These are phyloP conservation scores for Anabas testudineus DNA, from an alignment of 2,797 vertebrate genomes.

Conservation along the genomic window DNA sequence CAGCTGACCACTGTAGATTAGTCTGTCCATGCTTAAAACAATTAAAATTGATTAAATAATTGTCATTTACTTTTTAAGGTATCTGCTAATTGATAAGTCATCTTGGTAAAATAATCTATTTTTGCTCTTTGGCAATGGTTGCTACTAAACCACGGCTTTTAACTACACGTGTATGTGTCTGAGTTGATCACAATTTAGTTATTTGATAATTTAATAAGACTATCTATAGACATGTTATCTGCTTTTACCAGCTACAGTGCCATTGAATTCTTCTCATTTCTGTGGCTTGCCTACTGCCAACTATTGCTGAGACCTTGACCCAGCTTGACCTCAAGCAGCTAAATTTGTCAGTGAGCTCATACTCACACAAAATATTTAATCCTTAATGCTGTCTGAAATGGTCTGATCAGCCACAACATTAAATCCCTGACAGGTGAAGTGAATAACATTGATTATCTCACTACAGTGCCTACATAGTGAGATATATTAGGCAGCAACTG, in stretches of 20 bases:
- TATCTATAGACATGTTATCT: neutral
- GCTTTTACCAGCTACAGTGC: neutral
- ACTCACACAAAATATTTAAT: conserved; percentile 37
- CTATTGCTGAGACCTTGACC: conserved; percentile 66
- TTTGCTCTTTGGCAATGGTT: neutral
- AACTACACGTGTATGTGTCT: neutral
- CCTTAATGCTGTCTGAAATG: conserved; percentile 23
- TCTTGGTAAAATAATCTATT: neutral
- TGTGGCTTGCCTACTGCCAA: conserved; percentile 27
- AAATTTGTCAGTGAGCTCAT: conserved; percentile 66
- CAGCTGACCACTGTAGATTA: neutral
- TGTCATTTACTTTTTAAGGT: too few relatives aligned
- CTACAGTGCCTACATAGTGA: too few relatives aligned
- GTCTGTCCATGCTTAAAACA: neutral
- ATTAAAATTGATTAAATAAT: too few relatives aligned
- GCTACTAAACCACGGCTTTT: neutral
- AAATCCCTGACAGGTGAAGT: too few relatives aligned
- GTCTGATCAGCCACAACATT: neutral
- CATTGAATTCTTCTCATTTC: conserved; percentile 48
- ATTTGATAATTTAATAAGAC: conserved; percentile 11
- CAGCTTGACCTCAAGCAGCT: conserved; percentile 51
- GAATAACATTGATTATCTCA: too few relatives aligned
- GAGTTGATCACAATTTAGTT: neutral
- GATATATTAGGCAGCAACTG: too few relatives aligned
- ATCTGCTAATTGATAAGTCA: neutral